Base-by-base conservation (phyloP, 2,113 vertebrate genomes). In the Megaptera novaeangliae region DNA sequence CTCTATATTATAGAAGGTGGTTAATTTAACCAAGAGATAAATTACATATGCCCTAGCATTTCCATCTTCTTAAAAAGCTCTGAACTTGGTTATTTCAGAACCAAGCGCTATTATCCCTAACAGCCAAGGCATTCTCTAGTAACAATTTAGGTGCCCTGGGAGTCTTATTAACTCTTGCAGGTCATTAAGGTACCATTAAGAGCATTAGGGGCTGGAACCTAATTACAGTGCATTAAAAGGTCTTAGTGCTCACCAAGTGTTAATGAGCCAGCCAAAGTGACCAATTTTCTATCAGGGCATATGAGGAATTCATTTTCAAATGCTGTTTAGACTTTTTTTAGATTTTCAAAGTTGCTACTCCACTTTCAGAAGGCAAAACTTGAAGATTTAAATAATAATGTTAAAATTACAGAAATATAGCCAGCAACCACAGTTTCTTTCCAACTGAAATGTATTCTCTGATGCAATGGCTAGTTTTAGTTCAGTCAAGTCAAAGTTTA, bases 21-120 rank as follows among this genome's bases (percentile, higher is more conserved):
- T 97, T 96, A 96, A 97, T 97, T 96, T 94, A n/a, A 91, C 90
- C 82, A 96, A 80, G 90, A 36, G 52, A 98, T 63, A 95, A 83
- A 95, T 93, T 95, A 96, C 25, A 95, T 71, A 86, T 15, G 80
- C 17, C 39, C 82, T 41, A 8, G 41, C 57, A 88, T 52, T 89
- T 66, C 39, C 11, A 7, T 49, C 71, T 71, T 93, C 57, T 85
- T 77, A 57, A 95, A 95, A 94, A 49, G 52, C 74, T 77, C 59
- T 80, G 80, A 94, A 75, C 52, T 71, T 80, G 75, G 64, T 72
- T 95, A 85, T 96, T 92, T 85, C 64, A 92, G 68, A 95, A 92
- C 74, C 84, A 77, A 52, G 69, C 0, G 2, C 75, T 92, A 95
- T 96, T 96, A 96, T 57, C 61, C 9, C n/a, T 83, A 94, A 87